Base-by-base conservation (phyloP, 2,797 vertebrate genomes). In the Rhinatrema bivittatum region DNA sequence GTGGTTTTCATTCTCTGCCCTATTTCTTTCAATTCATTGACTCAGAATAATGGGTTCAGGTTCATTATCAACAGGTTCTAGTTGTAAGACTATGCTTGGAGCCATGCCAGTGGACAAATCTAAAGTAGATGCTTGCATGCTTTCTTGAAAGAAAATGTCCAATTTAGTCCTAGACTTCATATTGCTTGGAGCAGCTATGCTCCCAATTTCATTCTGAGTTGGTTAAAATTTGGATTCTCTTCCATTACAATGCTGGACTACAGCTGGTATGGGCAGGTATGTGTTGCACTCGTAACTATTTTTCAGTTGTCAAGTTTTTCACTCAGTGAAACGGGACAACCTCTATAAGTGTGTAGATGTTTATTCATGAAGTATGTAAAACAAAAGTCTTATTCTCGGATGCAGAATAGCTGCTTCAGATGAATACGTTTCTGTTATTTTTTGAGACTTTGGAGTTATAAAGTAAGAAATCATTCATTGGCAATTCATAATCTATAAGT, bases 11-110 rank as follows among this genome's bases (percentile, higher is more conserved):
- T 96, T 95, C 93, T 85, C 94, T 89, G 88, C 88, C 93, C 92
- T 89, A 97, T 99, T 99, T 96, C 91, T 97, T 96, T 98, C 94
- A 97, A 97, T 94, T 94, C 94, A 97, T 94, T 99, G 93, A 97
- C 91, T 98, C 94, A 97, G 96, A 97, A 98, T 98, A 99, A 98
- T 98, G 89, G 93, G 91, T 94, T 97, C 93, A 97, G 91, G 93
- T 94, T 98, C 91, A 97, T 97, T 98, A 97, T 98, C 91, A 99
- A 97, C 95, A 97, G 88, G 90, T 93, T 90, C 90, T 88, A 90
- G 87, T 81, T 81, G 70, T 78, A 88, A 87, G 84, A 91, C 77
- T 76, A 55, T 46, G 64, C 76, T 65, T 80, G 78, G 76, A 69
- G 64, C 62, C 42, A 61, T 45, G 51, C 66, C 75, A 68, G 75